Evolutionary conservation across 2,797 vertebrate genomes (phyloP), one percentile per base, ranked within the genome.

Genomic region (Echiichthys vipera): DNA sequence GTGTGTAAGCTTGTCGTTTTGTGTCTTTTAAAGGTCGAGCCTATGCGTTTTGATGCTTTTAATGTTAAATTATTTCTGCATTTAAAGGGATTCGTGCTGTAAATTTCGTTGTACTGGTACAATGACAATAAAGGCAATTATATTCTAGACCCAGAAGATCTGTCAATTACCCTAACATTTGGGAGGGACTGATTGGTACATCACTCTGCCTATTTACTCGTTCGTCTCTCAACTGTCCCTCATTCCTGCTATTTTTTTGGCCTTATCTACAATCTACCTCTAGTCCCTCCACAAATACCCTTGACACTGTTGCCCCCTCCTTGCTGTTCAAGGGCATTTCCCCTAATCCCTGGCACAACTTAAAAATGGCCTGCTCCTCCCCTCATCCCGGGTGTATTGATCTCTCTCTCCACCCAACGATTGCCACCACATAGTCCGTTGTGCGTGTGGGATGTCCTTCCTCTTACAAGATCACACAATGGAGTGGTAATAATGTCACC

Each of bases 91-190:
- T n/a, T n/a, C n/a, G n/a, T n/a, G n/a, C n/a, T n/a, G n/a, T n/a
- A n/a, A n/a, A n/a, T n/a, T n/a, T n/a, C n/a, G n/a, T n/a, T n/a
- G n/a, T n/a, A n/a, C n/a, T n/a, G n/a, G n/a, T n/a, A n/a, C n/a
- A n/a, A n/a, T n/a, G n/a, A n/a, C n/a, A n/a, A n/a, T n/a, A n/a
- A n/a, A n/a, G n/a, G n/a, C n/a, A n/a, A n/a, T n/a, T n/a, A n/a
- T n/a, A n/a, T n/a, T n/a, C n/a, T n/a, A n/a, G 91, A 91, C 84
- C 88, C 82, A 49, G 69, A 84, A 79, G 81, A 88, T 91, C 81
- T 78, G 86, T 86, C 87, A 77, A 87, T 91, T 87, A 80, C 69
- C 66, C 62, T 6, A 84, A 88, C 90, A 89, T 89, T 89, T 90
- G 83, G 76, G 82, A 81, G 59, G 81, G 78, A 64, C 70, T 72